Percentiles rank a stretch among this genome's conserved stretches.
Evolutionary conservation across 1,140 invertebrate genomes (phyloP).

Genomic region (Arion vulgaris): DNA sequence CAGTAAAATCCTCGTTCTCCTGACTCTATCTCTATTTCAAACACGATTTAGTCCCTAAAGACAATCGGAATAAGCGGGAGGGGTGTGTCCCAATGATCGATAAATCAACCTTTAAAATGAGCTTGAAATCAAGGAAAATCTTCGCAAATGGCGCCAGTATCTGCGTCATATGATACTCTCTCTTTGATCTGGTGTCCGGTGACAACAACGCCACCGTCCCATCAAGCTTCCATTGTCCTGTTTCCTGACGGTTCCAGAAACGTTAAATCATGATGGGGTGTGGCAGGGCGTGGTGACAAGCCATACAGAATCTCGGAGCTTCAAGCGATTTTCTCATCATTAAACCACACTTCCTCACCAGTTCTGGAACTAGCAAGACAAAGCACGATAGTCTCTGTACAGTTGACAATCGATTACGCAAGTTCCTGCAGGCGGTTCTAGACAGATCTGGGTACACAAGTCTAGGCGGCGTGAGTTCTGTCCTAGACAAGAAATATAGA

Average conservation of each 20-base stretch:
- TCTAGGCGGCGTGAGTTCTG: no score
- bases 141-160: constrained; percentile 3
- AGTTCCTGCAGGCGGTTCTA: no score
- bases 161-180: not conserved
- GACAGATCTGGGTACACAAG: no score
- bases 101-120: constrained; percentile 1
- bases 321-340: not conserved
- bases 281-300: not conserved
- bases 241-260: constrained; percentile 5
- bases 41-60: not conserved
- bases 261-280: not conserved
- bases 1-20: no score
- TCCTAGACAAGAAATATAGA: no score
- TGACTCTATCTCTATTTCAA: not conserved
- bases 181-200: constrained; percentile 5
- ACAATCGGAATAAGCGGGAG: not conserved
- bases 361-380: no score
- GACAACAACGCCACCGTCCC: not conserved
- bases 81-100: not conserved
- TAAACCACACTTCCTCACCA: no score
- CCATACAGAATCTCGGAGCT: not conserved
- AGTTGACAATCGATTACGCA: no score
- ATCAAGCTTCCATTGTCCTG: not conserved
- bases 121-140: not conserved
- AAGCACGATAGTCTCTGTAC: no score